A percentile compares a stretch with the other conserved stretches of the same genome.
phyloP scores from a whole-genome alignment of 2,888 invertebrate species.

The Ophioninae sp. region DNA sequence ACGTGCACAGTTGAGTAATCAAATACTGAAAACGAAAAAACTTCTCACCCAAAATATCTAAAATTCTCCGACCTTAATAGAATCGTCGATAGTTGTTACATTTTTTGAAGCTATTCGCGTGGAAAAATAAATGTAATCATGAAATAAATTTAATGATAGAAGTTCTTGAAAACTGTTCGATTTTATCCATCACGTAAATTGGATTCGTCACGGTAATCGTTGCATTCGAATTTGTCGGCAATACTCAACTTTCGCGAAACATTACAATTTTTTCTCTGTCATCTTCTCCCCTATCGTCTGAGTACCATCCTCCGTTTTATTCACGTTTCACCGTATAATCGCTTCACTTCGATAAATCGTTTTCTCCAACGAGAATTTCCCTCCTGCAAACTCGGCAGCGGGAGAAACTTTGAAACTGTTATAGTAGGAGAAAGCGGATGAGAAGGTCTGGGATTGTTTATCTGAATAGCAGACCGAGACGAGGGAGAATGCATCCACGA shows the following conservation, averaged over 20 bases:
- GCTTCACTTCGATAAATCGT: slow-evolving; percentile 39
- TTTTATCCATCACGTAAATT: background rate
- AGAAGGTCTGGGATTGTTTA: slow-evolving; percentile 46
- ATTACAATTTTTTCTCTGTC: slow-evolving; percentile 3
- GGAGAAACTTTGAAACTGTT: slow-evolving; percentile 51
- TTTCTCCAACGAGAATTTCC: slow-evolving; percentile 45
- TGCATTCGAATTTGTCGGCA: background rate
- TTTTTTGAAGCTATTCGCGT: background rate
- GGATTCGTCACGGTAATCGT: background rate
- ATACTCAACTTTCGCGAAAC: background rate
- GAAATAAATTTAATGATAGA: background rate
- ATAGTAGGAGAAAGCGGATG: slow-evolving; percentile 30
- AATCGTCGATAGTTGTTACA: no score
- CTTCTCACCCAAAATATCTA: no score
- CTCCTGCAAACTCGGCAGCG: slow-evolving; percentile 32
- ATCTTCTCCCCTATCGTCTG: background rate
- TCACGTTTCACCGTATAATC: slow-evolving; percentile 24
- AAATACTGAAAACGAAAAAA: no score
- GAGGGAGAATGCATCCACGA: slow-evolving; percentile 53
- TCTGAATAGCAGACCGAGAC: slow-evolving; percentile 60
- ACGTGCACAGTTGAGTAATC: no score
- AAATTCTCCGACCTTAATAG: no score
- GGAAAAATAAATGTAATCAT: background rate
- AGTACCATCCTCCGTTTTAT: slow-evolving; percentile 6
- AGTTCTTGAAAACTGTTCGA: background rate